Evolutionary conservation across 2,797 vertebrate species (phyloP).

Genomic region (Coranthus polyacanthus): DNA sequence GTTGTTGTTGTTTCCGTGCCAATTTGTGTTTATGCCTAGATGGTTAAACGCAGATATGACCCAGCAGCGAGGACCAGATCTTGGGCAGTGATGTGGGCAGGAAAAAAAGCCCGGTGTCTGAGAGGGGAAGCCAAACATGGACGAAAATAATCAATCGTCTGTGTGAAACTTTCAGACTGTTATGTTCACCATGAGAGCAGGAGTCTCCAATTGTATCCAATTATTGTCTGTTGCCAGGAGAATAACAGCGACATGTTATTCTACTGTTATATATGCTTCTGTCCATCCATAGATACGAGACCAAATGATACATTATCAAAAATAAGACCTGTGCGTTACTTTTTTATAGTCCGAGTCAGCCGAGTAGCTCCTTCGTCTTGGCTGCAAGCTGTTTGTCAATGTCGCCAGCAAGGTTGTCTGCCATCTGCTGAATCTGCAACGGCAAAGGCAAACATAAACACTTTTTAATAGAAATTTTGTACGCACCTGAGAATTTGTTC

Average conservation of each 20-base stretch:
- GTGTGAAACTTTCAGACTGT: slow-evolving; percentile 1
- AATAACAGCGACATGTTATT: neutral
- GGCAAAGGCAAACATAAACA: neutral
- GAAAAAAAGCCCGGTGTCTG: slow-evolving; percentile 20
- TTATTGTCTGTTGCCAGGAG: slow-evolving; percentile 20
- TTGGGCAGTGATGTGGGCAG: slow-evolving; percentile 40
- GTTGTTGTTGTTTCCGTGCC: slow-evolving; percentile 58
- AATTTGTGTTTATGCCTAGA: slow-evolving; percentile 70
- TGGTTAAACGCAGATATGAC: slow-evolving; percentile 63
- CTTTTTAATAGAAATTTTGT: neutral
- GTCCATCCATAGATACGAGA: slow-evolving; percentile 16
- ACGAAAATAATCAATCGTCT: neutral
- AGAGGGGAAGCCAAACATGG: slow-evolving; percentile 7
- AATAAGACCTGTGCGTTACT: slow-evolving; percentile 3
- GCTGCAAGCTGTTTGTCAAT: slow-evolving; percentile 91
- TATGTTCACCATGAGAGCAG: neutral
- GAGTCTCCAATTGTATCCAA: slow-evolving; percentile 1
- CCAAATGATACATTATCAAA: slow-evolving; percentile 5
- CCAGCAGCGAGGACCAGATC: slow-evolving; percentile 29
- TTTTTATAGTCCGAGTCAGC: slow-evolving; percentile 66
- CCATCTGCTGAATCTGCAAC: slow-evolving; percentile 94
- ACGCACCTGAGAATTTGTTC: neutral
- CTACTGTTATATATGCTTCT: neutral
- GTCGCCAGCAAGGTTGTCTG: slow-evolving; percentile 84
- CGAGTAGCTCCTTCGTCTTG: slow-evolving; percentile 95